Evolutionary conservation across 2,113 vertebrate genomes (phyloP), one percentile per base, ranked within the genome.

Genomic region (Polyodon spathula): DNA sequence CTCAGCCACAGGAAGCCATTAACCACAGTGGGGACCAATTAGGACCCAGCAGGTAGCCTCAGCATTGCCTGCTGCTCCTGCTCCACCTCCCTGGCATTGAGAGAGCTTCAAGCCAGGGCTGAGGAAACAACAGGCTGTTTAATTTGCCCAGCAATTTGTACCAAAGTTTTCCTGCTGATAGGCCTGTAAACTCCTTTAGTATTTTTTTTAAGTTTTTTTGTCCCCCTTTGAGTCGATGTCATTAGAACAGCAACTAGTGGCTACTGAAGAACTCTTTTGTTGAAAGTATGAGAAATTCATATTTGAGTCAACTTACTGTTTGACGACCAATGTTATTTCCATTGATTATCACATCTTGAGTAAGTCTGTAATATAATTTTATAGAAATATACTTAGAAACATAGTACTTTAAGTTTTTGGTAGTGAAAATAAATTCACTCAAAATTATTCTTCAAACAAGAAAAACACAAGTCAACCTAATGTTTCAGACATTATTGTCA

Each of bases 1-100:
- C 9, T 57, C 88, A 93, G 78, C 92, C 91, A 88, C 93, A 90
- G 94, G 95, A 91, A 93, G 90, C 93, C 91, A 90, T 93, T 96
- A 91, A 90, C 85, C 78, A 76, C 84, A 90, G 86, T 84, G 71
- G 83, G 83, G 87, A 89, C 90, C 92, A 95, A 97, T 95, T 95
- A 95, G 92, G 76, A 64, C 92, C 53, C 93, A 86, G 91, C 91
- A 87, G 92, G 94, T 88, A 86, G 81, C 75, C 86, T 70, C 76
- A 77, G 75, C 73, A 82, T 73, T 71, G 80, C 88, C 88, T 83
- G 83, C 84, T 86, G 84, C 82, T 86, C 76, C 78, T 72, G 77
- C 84, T 79, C 86, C 75, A 84, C 84, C 85, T 73, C 80, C 78
- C 72, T 72, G 74, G 77, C 84, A 87, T 81, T 80, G 78, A 83